Evolutionary conservation across 2,797 vertebrate genomes (phyloP), one percentile per base, ranked within the genome.

Genomic region (Thunnus albacares): DNA sequence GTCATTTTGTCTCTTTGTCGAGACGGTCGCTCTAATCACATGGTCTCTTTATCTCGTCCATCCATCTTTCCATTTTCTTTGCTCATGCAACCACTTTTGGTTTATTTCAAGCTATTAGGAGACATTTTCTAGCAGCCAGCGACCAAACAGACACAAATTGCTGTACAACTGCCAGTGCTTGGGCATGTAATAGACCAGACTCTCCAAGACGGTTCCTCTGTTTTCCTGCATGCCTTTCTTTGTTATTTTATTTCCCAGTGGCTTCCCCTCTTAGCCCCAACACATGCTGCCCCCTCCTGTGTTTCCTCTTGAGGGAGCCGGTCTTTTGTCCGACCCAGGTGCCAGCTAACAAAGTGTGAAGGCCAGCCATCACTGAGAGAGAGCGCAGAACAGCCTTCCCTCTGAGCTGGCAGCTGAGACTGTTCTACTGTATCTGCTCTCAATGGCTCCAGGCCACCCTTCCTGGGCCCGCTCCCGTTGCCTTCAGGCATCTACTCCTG

Each of bases 391-490:
- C 60, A 81, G 75, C 10, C 18, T 87, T 82, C 80, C 72, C 84
- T 86, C 51, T 56, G 63, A 78, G 81, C 87, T 90, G 88, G 75
- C 86, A 86, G 70, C 60, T 66, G 81, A 86, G 73, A 41, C 77
- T 33, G 49, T 56, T 90, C 60, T 82, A 85, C 89, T 88, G 86
- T 88, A 91, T 89, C 62, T 91, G 78, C 71, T 83, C 87, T 84
- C 28, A 7, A 84, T 91, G 90, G 90, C 91, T 91, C 59, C 84
- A 20, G 91, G 93, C 92, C 87, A 90, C 80, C 83, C 67, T 91
- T 83, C 81, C 84, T 87, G 83, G 76, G 88, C 85, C 49, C 6
- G 71, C 67, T 86, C 81, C 79, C 80, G 45, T 51, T 85, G 89
- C 89, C 89, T 90, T 86, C 71, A 80, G 89, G 89, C 89, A 62